Conservation (phyloP, 1,140 invertebrate genomes). For the Lepidurus apus region DNA sequence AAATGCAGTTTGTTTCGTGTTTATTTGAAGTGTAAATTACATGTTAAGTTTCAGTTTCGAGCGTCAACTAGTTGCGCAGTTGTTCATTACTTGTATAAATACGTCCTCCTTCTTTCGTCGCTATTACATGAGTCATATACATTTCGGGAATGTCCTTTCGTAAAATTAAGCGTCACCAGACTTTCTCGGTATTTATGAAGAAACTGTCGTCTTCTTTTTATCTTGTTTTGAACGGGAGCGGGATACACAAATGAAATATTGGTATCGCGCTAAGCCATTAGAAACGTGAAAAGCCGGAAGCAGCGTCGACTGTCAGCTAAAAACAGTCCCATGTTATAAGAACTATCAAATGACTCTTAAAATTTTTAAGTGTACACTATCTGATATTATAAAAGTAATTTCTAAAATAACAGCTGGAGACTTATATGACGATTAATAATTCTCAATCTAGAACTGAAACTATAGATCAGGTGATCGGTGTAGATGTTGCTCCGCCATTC, state of each 20-base stretch:
- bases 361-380: too few relatives aligned
- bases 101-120: not conserved
- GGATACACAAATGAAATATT: not conserved
- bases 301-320: not conserved
- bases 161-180: not conserved
- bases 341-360: too few relatives aligned
- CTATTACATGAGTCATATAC: not conserved
- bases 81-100: not conserved
- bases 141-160: not conserved
- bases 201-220: not conserved
- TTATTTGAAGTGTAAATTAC: not conserved
- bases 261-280: constrained; percentile 3
- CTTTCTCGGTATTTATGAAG: not conserved
- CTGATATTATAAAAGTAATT: too few relatives aligned
- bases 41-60: not conserved
- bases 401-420: too few relatives aligned
- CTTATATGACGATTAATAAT: not conserved
- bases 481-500: not conserved
- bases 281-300: constrained; percentile 21
- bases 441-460: not conserved
- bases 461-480: not conserved
- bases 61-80: constrained; percentile 5
- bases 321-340: not conserved
- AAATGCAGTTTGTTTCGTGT: not conserved
- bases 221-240: not conserved